Percentiles rank a stretch among this genome's conserved stretches.
Conservation (phyloP, 1,140 invertebrate species). For the Trichogramma pretiosum region DNA sequence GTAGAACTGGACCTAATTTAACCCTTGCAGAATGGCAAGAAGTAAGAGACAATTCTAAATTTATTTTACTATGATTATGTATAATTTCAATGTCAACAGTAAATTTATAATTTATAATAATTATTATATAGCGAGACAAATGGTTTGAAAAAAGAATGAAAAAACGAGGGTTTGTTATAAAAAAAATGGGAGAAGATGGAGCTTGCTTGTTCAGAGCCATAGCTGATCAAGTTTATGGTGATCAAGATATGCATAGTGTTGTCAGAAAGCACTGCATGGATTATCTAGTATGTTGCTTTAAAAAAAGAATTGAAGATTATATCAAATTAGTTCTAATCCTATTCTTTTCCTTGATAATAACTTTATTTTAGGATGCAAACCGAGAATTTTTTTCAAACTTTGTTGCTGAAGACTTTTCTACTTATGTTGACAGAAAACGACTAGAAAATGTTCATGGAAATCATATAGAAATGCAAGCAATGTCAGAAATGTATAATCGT, state of each 20-base stretch:
- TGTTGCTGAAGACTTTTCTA: conserved; percentile 85
- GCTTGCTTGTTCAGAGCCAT: conserved; percentile 87
- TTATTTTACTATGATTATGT: neutral
- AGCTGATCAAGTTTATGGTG: conserved; percentile 87
- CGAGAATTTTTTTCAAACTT: conserved; percentile 88
- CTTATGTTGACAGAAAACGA: conserved; percentile 74
- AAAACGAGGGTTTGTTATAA: conserved; percentile 72
- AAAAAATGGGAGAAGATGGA: conserved; percentile 86
- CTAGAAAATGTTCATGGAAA: conserved; percentile 79
- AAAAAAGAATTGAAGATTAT: neutral
- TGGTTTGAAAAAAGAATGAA: conserved; percentile 66
- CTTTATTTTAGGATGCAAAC: conserved; percentile 60
- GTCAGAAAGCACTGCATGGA: conserved; percentile 86
- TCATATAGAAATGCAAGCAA: conserved; percentile 89
- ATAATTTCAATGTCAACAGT: neutral
- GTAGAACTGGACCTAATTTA: conserved; percentile 46
- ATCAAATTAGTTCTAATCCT: conserved; percentile 2
- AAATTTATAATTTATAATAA: conserved; percentile 7
- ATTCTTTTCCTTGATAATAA: conserved; percentile 8
- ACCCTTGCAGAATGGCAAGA: conserved; percentile 55
- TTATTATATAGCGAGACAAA: conserved; percentile 48
- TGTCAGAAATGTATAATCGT: conserved; percentile 87
- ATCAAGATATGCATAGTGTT: conserved; percentile 83
- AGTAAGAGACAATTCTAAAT: conserved; percentile 28
- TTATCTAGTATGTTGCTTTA: conserved; percentile 66